Conservation (phyloP, 1,140 invertebrate genomes). For the Arctopsyche grandis region DNA sequence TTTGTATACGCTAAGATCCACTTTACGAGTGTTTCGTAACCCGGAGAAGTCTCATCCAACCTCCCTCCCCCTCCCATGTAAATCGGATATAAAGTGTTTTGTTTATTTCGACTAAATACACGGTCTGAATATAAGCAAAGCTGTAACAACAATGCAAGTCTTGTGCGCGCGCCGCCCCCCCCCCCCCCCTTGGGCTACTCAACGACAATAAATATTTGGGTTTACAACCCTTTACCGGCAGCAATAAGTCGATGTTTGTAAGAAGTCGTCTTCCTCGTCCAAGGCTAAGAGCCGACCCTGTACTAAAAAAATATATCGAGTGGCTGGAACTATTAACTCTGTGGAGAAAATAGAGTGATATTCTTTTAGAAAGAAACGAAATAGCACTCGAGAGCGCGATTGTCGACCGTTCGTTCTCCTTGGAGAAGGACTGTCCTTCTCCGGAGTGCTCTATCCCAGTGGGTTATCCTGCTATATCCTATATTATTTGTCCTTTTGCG, state of each 20-base stretch:
- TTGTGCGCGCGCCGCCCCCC: not conserved
- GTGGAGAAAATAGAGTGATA: no score
- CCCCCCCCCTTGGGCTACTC: not conserved
- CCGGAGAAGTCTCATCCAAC: not conserved
- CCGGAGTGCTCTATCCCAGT: no score
- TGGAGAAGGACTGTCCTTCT: no score
- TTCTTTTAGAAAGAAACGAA: no score
- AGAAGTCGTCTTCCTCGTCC: no score
- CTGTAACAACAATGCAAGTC: conserved; percentile 33
- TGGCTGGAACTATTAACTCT: no score
- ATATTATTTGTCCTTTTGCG: no score
- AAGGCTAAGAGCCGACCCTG: not conserved
- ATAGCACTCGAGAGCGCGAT: no score
- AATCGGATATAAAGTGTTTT: not conserved
- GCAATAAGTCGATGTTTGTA: conserved; percentile 3
- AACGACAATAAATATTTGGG: conserved; percentile 35
- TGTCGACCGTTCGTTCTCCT: no score
- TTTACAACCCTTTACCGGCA: conserved; percentile 20
- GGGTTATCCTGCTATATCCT: no score
- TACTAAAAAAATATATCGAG: conserved; percentile 1
- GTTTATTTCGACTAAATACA: conserved; percentile 31
- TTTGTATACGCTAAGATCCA: no score
- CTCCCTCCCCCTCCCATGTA: not conserved
- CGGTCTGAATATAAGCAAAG: conserved; percentile 21
- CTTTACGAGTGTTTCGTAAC: conserved; percentile 1